Conservation (phyloP, 2,888 invertebrate species). For the Artemia sinica region DNA sequence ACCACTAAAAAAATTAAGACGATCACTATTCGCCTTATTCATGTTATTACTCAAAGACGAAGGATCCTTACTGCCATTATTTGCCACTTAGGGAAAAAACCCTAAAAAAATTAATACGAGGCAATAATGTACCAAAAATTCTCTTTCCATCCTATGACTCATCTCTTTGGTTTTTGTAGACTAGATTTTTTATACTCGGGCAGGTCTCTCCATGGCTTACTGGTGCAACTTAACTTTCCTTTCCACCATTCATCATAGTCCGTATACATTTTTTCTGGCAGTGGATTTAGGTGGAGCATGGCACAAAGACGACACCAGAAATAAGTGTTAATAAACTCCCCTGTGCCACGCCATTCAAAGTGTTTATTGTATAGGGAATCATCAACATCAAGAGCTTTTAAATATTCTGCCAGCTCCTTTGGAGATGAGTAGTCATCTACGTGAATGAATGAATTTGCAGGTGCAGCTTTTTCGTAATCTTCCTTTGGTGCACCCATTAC, state of each 20-base stretch:
- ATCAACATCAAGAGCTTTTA: constrained; percentile 64
- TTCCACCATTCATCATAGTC: constrained; percentile 91
- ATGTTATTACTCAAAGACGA: too few relatives aligned
- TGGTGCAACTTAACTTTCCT: constrained; percentile 56
- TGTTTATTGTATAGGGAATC: constrained; percentile 83
- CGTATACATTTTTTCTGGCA: constrained; percentile 37
- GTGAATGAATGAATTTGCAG: constrained; percentile 79
- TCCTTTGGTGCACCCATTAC: constrained; percentile 88
- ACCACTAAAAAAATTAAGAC: too few relatives aligned
- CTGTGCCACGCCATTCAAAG: constrained; percentile 83
- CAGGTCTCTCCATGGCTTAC: constrained; percentile 44
- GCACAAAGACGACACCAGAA: constrained; percentile 83
- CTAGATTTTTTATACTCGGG: constrained; percentile 17
- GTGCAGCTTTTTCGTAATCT: constrained; percentile 73
- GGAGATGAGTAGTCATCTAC: constrained; percentile 85
- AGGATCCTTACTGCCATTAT: too few relatives aligned
- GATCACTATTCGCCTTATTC: too few relatives aligned
- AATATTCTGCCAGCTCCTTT: constrained; percentile 66
- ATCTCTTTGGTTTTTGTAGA: constrained; percentile 3
- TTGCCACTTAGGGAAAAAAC: too few relatives aligned
- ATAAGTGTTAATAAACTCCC: constrained; percentile 87
- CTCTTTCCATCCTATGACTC: too few relatives aligned
- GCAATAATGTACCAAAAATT: too few relatives aligned
- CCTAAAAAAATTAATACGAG: too few relatives aligned
- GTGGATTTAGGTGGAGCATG: constrained; percentile 49